These are phyloP conservation scores for Bellardia pandia DNA, from an alignment of 2,888 invertebrate genomes.

Conservation along the genomic window DNA sequence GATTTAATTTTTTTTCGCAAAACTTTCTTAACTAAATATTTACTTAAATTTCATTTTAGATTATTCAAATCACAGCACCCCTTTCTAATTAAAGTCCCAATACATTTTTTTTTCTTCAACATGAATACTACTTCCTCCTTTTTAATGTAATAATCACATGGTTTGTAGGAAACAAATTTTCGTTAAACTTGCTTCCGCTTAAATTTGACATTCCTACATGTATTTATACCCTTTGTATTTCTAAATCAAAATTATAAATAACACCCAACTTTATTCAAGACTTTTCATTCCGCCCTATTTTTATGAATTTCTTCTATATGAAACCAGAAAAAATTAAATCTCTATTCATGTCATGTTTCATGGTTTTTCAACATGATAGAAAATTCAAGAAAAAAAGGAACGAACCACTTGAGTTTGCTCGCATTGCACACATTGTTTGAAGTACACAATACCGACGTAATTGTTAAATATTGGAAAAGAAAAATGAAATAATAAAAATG, in stretches of 20 bases:
- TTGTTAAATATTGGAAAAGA: constrained; percentile 61
- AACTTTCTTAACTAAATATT: no score
- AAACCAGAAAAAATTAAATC: constrained; percentile 29
- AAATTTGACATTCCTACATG: background rate
- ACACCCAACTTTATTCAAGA: constrained; percentile 27
- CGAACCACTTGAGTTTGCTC: constrained; percentile 49
- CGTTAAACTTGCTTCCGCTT: constrained; percentile 47
- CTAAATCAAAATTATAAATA: constrained; percentile 30
- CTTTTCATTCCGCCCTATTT: constrained; percentile 26
- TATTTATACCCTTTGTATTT: background rate
- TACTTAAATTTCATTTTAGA: no score
- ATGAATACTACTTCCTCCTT: constrained; percentile 5
- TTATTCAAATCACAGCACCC: no score
- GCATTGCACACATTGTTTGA: constrained; percentile 30
- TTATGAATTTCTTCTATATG: background rate
- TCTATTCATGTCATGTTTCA: constrained; percentile 60
- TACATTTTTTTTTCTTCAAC: background rate
- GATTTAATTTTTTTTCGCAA: no score
- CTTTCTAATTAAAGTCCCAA: no score
- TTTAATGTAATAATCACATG: background rate
- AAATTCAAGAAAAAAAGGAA: background rate
- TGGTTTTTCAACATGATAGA: constrained; percentile 28
- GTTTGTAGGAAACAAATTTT: background rate
- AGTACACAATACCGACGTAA: constrained; percentile 60
- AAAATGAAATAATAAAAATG: constrained; percentile 13